Evolutionary conservation across 2,888 invertebrate species (phyloP), one percentile per base, ranked within the genome.

Genomic region (Eledone cirrhosa): DNA sequence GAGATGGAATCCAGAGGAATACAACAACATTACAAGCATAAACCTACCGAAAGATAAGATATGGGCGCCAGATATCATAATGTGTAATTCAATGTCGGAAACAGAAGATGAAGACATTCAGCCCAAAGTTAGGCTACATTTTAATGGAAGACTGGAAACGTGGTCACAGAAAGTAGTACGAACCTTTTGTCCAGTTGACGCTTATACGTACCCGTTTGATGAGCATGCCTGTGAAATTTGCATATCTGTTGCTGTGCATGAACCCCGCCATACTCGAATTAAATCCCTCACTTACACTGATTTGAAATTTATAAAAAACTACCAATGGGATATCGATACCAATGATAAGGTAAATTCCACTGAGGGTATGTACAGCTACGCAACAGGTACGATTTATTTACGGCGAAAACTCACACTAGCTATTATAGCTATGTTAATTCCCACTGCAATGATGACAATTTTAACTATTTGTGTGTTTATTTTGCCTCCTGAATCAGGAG

Each of bases 401-500:
- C 19, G 31, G 11, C 69, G 69, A 1, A 69, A 31, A 29, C 19
- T 69, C 33, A 69, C 29, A 4, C 1, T 69, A 29, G 33, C 1
- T 11, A 69, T 33, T 2, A 2, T 69, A 1, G 69, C 69, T 24
- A 16, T 78, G 29, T 31, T 74, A 22, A 16, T 74, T 11, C 78
- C 78, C 22, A 24, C 74, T 3, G 48, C 31, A 22, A 31, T 78
- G 48, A 48, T 78, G 14, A 74, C 78, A 11, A 13, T 59, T 31
- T 29, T 78, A 4, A 78, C 59, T n/a, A 13, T 74, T 4, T 74
- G 48, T 47, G 78, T 78, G 31, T 78, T 78, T 33, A 22, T 78
- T 24, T 48, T 78, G 27, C 78, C 78, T 22, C 53, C 59, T 11
- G 74, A 74, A 24, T 78, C 78, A 5, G 78, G 78, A 7, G 78